Base-by-base conservation (phyloP, 30 jellyfish, hydroid and myxozoan species). In the Cassiopea andromeda region DNA sequence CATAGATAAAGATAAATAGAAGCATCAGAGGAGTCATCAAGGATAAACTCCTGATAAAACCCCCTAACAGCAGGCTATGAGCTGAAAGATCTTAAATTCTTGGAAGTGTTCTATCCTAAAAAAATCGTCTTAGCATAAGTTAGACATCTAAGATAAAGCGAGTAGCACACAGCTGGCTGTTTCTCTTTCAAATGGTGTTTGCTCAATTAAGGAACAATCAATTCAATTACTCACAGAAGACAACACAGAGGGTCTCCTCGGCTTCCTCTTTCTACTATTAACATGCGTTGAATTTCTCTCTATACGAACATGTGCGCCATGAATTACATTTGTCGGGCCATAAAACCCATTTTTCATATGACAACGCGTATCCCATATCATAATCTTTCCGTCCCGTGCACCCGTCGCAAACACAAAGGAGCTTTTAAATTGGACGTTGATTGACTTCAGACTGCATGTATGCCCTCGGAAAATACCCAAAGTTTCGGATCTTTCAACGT, bases 281-380 rank as follows among this genome's bases (percentile, higher is more conserved):
- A 70, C 92, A 70, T 96, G 92, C 88, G 73, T 15, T 7, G 91
- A 80, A 27, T 84, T 81, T 72, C 85, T 92, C 38, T 76, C 92
- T 18, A 54, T 84, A 8, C 91, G 90, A 14, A 79, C 91, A 77
- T 92, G 98, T 44, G 98, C 98, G 16, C 94, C 93, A 60, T 57
- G 90, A 27, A 92, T 96, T 15, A 92, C 90, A 80, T 90, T 92
- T 50, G 89, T 93, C 18, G 99, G 98, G 45, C 92, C 92, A 47
- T 82, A 85, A 86, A 81, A 96, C 45, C 98, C 99, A 81, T 92
- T 96, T 80, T 89, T 96, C 97, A 90, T 92, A 74, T 92, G 82
- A 81, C 98, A 92, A 19, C 99, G 91, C 7, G 98, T 92, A 68
- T 96, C 99, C 99, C 99, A 96, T 16, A 89, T 54, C 99, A 96